These are phyloP conservation scores for Achlya flavicornis DNA, from an alignment of 2,888 invertebrate species.

Conservation along the genomic window DNA sequence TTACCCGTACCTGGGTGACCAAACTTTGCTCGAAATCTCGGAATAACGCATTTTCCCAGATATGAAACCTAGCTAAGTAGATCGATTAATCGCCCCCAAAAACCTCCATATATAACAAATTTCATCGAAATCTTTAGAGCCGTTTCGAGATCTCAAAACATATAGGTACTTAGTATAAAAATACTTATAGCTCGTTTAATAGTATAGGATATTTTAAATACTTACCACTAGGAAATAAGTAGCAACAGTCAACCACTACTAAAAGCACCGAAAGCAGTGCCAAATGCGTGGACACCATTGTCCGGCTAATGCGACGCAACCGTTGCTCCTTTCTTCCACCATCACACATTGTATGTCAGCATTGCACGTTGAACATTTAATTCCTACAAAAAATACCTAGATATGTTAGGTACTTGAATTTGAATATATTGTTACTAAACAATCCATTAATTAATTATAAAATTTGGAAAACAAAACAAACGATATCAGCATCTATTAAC, in stretches of 20 bases:
- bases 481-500: neutral
- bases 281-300: slow-evolving; percentile 58
- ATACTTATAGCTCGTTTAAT: too few species aligned
- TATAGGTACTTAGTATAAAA: too few species aligned
- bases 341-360: slow-evolving; percentile 58
- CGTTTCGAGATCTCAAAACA: too few species aligned
- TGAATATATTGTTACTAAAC: neutral
- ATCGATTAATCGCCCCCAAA: too few species aligned
- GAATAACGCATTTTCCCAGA: too few species aligned
- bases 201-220: too few species aligned
- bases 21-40: too few species aligned
- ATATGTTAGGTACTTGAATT: too few species aligned
- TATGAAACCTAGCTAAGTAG: too few species aligned
- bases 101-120: too few species aligned
- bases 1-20: too few species aligned
- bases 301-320: slow-evolving; percentile 45
- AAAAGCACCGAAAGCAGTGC: slow-evolving; percentile 51
- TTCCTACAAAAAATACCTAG: slow-evolving; percentile 5
- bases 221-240: slow-evolving; percentile 83
- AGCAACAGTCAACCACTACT: slow-evolving; percentile 69
- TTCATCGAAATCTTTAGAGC: too few species aligned
- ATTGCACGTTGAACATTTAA: slow-evolving; percentile 30
- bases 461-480: neutral
- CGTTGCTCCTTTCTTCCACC: slow-evolving; percentile 44
- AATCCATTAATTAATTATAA: neutral